Base-by-base conservation (phyloP, 2,888 invertebrate species). In the Drosophila mayaguana region DNA sequence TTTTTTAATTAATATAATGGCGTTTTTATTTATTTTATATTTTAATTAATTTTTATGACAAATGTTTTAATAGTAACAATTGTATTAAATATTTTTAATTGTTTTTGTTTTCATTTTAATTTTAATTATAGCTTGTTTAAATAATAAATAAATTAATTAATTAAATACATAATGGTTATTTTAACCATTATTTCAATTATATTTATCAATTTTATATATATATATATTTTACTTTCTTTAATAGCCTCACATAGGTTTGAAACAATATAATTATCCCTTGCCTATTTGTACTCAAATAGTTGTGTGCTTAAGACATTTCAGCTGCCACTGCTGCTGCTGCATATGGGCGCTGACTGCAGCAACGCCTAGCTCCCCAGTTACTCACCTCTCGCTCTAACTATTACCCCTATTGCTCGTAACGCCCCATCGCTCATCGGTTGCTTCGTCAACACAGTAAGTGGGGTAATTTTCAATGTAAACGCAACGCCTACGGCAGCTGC, bases 381-480 rank as follows among this genome's bases (percentile, higher is more conserved):
- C 36, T 25, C n/a, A 45, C 40, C 34, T 57, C n/a, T 4, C 2
- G 4, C 25, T 6, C 22, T 2, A 32, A 3, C 34, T 20, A 14
- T 12, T 4, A 0, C 8, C n/a, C n/a, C 20, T 8, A 4, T 42
- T 1, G 2, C 16, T 8, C 20, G 12, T 0, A 11, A n/a, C 32
- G 25, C 32, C 55, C 40, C 53, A 14, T 46, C 55, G 54, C 46
- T 54, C 67, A 67, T 68, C 81, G 62, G 75, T 66, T 68, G 66
- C 57, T 69, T 77, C 83, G 70, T 83, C 89, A 75, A 75, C 85
- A 75, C 56, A 60, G 75, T 88, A 88, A 87, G 89, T 90, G 88
- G 90, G 90, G 89, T 87, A 90, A 87, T 87, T 87, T 88, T 80
- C 89, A 87, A 78, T 88, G 90, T 90, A 90, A 87, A 80, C 87